Base-by-base conservation (phyloP, 2,797 vertebrate genomes). In the Enteromius mattozi region DNA sequence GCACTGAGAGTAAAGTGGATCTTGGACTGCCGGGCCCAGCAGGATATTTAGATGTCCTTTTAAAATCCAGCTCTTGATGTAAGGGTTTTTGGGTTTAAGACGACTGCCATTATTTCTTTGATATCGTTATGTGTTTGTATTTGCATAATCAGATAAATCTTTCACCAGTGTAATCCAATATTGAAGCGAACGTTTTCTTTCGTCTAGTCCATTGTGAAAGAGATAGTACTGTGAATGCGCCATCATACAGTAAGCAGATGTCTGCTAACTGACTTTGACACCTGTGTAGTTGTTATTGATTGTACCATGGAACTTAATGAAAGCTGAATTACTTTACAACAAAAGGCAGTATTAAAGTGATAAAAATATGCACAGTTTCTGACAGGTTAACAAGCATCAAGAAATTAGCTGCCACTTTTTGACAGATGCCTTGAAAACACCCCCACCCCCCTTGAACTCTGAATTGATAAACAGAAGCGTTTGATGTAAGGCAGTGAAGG, bases 251-350 rank as follows among this genome's bases (percentile, higher is more conserved):
- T n/a, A 47, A 93, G 90, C 88, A 94, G 93, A 92, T 93, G 88
- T 89, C 87, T 90, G 90, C 91, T 94, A 93, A 95, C 94, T 90
- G 91, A 90, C 86, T 91, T 90, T 94, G 94, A 94, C 94, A 95
- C 92, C 89, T 91, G 89, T 90, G 90, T 84, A 88, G 92, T 92
- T 91, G 87, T 93, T 93, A 95, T 93, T 91, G 92, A 94, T 94
- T 92, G 90, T 80, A 88, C 85, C 12, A 86, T 82, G 85, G 93
- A 92, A 89, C 87, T 90, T 93, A 93, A 95, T 94, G 91, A 94
- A 93, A 93, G 92, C 90, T 83, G 92, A 94, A 94, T 93, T 88
- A 90, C 90, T 91, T 88, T 91, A 89, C 88, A 90, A 93, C 92
- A 94, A 94, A 92, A 93, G 91, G 90, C 90, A 86, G 85, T 90